Conservation (phyloP, 2,888 invertebrate species). For the Maniola hyperantus region DNA sequence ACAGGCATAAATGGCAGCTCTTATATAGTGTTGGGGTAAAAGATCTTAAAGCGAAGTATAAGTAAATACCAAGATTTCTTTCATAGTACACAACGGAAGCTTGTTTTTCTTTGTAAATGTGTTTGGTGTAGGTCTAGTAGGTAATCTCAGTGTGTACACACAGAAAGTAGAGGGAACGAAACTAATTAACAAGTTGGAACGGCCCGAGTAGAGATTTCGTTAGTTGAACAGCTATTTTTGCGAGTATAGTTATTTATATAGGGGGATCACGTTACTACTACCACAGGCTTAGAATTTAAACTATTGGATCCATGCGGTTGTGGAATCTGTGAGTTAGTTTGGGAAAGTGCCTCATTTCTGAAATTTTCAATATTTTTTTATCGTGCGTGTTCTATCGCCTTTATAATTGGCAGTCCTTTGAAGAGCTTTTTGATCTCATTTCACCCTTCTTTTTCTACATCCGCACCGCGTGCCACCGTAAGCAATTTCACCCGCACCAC, state of each 20-base stretch:
- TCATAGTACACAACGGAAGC: not conserved
- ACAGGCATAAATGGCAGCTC: too few species aligned
- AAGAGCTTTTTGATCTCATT: too few species aligned
- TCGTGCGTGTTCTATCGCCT: too few species aligned
- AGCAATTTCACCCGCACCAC: too few species aligned
- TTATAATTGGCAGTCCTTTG: too few species aligned
- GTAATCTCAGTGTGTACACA: slow-evolving; percentile 27
- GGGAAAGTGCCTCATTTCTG: not conserved
- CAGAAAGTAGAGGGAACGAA: slow-evolving; percentile 55
- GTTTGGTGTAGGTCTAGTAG: not conserved
- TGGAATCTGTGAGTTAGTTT: not conserved
- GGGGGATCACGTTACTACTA: slow-evolving; percentile 29
- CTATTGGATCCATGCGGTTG: slow-evolving; percentile 1
- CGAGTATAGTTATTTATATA: slow-evolving; percentile 39
- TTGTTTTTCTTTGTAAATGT: not conserved
- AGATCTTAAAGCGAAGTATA: too few species aligned
- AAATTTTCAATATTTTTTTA: not conserved
- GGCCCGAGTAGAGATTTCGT: slow-evolving; percentile 62
- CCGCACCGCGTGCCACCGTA: too few species aligned
- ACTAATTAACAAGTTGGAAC: slow-evolving; percentile 73
- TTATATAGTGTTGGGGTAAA: too few species aligned
- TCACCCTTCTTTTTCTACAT: too few species aligned
- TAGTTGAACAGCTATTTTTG: slow-evolving; percentile 65
- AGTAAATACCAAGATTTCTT: too few species aligned
- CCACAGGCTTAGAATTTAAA: slow-evolving; percentile 31